A percentile compares a stretch with the other conserved stretches of the same genome.
Conservation (phyloP, 2,797 vertebrate genomes). For the Molossus alvarezi region DNA sequence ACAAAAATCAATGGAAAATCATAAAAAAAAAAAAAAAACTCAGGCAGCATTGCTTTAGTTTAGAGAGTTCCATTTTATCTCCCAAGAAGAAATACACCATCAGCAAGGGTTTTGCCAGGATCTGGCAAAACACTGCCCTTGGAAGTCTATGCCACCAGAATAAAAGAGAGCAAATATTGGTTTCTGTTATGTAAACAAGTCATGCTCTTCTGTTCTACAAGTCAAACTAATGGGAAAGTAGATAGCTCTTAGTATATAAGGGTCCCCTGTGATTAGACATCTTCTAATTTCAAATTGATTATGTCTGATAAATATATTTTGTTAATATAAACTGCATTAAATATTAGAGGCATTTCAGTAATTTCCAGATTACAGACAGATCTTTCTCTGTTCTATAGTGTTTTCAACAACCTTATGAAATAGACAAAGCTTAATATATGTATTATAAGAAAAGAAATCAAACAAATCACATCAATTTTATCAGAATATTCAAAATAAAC, state of each 20-base stretch:
- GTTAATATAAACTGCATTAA: not conserved
- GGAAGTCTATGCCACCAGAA: constrained; percentile 75
- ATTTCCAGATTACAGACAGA: not conserved
- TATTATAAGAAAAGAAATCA: not conserved
- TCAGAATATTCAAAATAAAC: constrained; percentile 49
- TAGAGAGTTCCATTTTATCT: not conserved
- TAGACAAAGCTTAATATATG: constrained; percentile 16
- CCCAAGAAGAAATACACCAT: constrained; percentile 57
- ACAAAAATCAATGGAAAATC: not conserved
- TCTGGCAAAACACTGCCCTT: constrained; percentile 68
- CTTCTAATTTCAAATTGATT: constrained; percentile 30
- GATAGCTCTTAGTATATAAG: not conserved
- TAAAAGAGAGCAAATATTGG: constrained; percentile 80
- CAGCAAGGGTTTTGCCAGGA: constrained; percentile 76
- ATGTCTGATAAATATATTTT: not conserved
- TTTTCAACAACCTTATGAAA: not conserved
- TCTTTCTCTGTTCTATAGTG: not conserved
- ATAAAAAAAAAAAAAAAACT: not conserved
- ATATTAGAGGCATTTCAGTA: constrained; percentile 29
- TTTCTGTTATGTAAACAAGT: constrained; percentile 85
- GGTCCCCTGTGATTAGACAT: not conserved
- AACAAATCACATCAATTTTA: not conserved
- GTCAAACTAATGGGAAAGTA: constrained; percentile 74
- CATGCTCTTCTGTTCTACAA: constrained; percentile 73
- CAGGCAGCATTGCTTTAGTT: not conserved